Evolutionary conservation across 1,140 invertebrate genomes (phyloP), one percentile per base, ranked within the genome.

Genomic region (Macrosteles quadrilineatus): DNA sequence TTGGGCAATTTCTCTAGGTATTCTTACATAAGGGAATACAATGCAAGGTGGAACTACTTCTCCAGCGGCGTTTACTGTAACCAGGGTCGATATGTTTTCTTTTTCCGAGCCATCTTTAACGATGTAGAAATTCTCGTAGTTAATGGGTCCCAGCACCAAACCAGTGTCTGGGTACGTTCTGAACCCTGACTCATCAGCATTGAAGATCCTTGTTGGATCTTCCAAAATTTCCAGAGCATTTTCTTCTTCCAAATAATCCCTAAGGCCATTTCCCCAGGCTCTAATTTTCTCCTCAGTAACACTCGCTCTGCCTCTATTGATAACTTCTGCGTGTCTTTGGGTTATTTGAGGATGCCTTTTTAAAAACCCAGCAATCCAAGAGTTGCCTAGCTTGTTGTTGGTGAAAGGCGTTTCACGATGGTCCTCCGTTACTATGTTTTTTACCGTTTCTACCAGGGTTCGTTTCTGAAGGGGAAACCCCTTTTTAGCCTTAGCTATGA

Each of bases 91-190:
- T 14, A 68, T 53, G 30, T 23, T 43, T n/a, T 47, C 66, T 32
- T 68, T 68, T 25, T 36, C 66, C 11, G 31, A 31, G 25, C 66
- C 66, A 14, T 53, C 47, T 12, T 68, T 45, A 21, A 68, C 66
- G n/a, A 43, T 32, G 30, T 53, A 68, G n/a, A 68, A 40, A 31
- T 68, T 68, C n/a, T 55, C 30, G 14, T 30, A 47, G 17, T 45
- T 45, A 53, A 43, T 27, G 4, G 57, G 57, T 31, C 57, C 57
- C 29, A 62, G 27, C 6, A 62, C 57, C 29, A 25, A 62, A 29
- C 57, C 57, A 9, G 25, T 29, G 21, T 62, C 57, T 25, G 57
- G 47, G 21, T 53, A 14, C 4, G 47, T 53, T 4, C 47, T 11
- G 21, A 53, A 53, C 4, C 6, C 47, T 17, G 47, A 53, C 21